These are phyloP conservation scores for Antedon mediterranea DNA, from an alignment of 53 echinoderm and acorn worm genomes.

Conservation along the genomic window DNA sequence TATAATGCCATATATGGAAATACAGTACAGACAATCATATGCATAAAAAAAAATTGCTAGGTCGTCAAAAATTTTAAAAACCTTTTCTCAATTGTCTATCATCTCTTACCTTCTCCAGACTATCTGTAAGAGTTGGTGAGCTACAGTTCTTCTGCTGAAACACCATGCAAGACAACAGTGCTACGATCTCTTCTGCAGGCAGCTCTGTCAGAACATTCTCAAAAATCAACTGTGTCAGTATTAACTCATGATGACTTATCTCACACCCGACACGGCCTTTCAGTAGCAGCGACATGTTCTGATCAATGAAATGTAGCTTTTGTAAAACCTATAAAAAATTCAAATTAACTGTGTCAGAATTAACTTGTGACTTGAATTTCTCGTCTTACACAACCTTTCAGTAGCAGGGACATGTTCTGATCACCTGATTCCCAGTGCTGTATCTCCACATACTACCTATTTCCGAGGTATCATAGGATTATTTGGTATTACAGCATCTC, in stretches of 20 bases:
- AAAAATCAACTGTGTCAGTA: slow-evolving; percentile 88
- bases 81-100: background rate
- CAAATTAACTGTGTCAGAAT: too few relatives aligned
- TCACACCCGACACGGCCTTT: slow-evolving; percentile 89
- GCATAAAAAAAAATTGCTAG: too few relatives aligned
- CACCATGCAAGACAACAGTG: slow-evolving; percentile 87
- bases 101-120: slow-evolving; percentile 46
- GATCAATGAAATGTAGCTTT: slow-evolving; percentile 52
- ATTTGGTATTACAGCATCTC: too few relatives aligned
- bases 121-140: slow-evolving; percentile 65
- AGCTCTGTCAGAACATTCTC: slow-evolving; percentile 62
- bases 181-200: slow-evolving; percentile 65
- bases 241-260: slow-evolving; percentile 83
- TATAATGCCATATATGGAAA: too few relatives aligned
- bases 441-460: too few relatives aligned
- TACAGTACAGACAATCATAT: background rate
- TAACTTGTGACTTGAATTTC: too few relatives aligned
- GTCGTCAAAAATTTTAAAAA: too few relatives aligned
- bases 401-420: too few relatives aligned
- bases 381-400: too few relatives aligned
- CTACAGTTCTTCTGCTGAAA: slow-evolving; percentile 84
- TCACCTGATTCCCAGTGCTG: too few relatives aligned
- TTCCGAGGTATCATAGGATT: too few relatives aligned
- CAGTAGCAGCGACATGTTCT: slow-evolving; percentile 57
- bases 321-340: slow-evolving; percentile 38